Percentiles rank a stretch among this genome's conserved stretches.
These are phyloP conservation scores for Galeruca laticollis DNA, from an alignment of 2,888 invertebrate genomes.

Conservation along the genomic window DNA sequence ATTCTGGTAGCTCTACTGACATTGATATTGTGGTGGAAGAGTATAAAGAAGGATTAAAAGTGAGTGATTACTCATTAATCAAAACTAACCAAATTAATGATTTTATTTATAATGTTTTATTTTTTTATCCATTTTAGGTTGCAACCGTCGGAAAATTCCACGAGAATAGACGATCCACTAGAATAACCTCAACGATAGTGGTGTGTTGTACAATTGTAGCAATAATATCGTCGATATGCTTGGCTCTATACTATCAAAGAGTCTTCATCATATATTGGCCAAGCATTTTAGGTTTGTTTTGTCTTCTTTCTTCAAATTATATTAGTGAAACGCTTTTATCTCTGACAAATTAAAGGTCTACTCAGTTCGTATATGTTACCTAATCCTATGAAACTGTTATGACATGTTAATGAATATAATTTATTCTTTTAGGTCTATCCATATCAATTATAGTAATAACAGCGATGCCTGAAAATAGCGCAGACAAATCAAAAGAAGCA, in stretches of 20 bases:
- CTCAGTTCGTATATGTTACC: too few species aligned
- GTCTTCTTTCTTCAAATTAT: too few species aligned
- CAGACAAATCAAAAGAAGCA: conserved; percentile 58
- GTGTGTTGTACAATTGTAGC: conserved; percentile 54
- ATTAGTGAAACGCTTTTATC: too few species aligned
- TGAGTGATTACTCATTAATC: background rate
- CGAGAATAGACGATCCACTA: conserved; percentile 57
- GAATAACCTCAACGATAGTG: conserved; percentile 57
- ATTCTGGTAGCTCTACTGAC: conserved; percentile 77
- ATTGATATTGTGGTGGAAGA: conserved; percentile 84
- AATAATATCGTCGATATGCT: conserved; percentile 53
- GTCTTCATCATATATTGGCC: conserved; percentile 55
- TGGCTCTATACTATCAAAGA: conserved; percentile 56
- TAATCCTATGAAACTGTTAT: background rate
- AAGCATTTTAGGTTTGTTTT: conserved; percentile 54
- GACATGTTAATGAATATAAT: background rate
- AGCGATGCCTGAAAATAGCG: conserved; percentile 70
- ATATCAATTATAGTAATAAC: conserved; percentile 69
- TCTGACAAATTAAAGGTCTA: too few species aligned
- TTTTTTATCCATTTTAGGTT: conserved; percentile 55
- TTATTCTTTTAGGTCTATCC: conserved; percentile 67
- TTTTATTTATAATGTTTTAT: background rate
- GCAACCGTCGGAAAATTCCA: conserved; percentile 60
- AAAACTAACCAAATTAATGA: background rate
- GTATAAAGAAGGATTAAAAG: conserved; percentile 79